Conservation (phyloP, 2,888 invertebrate species). For the Polietes domitor region DNA sequence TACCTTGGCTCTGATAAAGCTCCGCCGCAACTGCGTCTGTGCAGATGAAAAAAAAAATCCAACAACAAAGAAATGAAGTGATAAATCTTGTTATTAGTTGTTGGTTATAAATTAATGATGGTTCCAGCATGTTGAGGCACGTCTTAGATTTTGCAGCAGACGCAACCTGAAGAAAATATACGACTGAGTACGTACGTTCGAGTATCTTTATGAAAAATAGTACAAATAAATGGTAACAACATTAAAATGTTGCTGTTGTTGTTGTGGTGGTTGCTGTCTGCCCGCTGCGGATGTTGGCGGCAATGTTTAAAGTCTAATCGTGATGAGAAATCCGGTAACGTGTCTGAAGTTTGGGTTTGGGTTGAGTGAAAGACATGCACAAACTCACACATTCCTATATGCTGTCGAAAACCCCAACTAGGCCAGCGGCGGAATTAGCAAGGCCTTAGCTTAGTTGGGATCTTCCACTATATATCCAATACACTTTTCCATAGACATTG, state of each 20-base stretch:
- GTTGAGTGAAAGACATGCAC: slow-evolving; percentile 35
- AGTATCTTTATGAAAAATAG: slow-evolving; percentile 61
- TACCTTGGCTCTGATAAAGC: slow-evolving; percentile 24
- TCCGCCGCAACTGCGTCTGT: neutral
- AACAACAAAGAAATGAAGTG: slow-evolving; percentile 53
- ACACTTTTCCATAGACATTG: no score
- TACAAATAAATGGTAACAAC: slow-evolving; percentile 63
- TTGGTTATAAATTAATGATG: slow-evolving; percentile 67
- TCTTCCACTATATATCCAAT: no score
- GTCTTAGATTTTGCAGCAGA: slow-evolving; percentile 51
- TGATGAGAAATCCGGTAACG: slow-evolving; percentile 67
- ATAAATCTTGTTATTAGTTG: slow-evolving; percentile 68
- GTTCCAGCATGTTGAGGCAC: slow-evolving; percentile 61
- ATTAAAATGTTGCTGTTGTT: slow-evolving; percentile 43
- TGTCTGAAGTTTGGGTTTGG: slow-evolving; percentile 62
- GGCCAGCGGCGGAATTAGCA: neutral
- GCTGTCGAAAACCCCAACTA: neutral
- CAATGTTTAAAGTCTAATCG: slow-evolving; percentile 65
- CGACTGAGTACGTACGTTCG: neutral
- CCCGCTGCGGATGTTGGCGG: slow-evolving; percentile 58
- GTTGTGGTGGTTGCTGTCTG: slow-evolving; percentile 41
- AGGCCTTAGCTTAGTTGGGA: no score
- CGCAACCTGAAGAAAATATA: slow-evolving; percentile 18
- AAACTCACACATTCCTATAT: neutral
- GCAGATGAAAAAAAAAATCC: no score